These are phyloP conservation scores for Argynnis bischoffii DNA, from an alignment of 2,888 invertebrate species.

Conservation along the genomic window DNA sequence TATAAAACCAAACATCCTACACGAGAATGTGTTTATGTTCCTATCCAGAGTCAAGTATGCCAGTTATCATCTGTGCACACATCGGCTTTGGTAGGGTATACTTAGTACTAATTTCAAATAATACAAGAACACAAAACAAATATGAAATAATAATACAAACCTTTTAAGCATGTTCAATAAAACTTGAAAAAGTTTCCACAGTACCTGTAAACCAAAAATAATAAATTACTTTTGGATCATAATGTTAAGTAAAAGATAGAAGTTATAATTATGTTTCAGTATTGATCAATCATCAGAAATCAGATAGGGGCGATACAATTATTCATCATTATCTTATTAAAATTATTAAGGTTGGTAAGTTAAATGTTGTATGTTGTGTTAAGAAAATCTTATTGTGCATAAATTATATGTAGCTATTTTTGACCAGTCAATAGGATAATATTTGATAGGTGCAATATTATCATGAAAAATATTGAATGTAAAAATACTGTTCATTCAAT, in stretches of 20 bases:
- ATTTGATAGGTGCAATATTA: too few relatives aligned
- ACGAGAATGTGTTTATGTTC: conserved; percentile 77
- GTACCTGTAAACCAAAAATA: too few relatives aligned
- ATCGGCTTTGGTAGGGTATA: conserved; percentile 80
- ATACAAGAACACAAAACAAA: neutral
- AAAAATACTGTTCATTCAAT: too few relatives aligned
- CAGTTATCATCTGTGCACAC: conserved; percentile 58
- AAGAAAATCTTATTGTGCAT: too few relatives aligned
- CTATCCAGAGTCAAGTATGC: conserved; percentile 77
- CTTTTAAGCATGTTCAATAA: too few relatives aligned
- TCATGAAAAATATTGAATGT: too few relatives aligned
- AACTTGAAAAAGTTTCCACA: too few relatives aligned
- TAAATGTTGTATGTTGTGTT: too few relatives aligned
- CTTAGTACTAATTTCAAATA: neutral
- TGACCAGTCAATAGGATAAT: too few relatives aligned
- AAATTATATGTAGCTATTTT: too few relatives aligned
- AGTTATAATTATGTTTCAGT: neutral
- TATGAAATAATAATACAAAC: too few relatives aligned
- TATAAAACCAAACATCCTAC: conserved; percentile 56
- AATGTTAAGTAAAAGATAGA: neutral
- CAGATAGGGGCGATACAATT: conserved; percentile 24
- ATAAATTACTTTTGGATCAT: neutral
- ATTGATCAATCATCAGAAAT: conserved; percentile 17
- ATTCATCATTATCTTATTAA: neutral
- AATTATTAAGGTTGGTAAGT: neutral